Evolutionary conservation across 2,797 vertebrate genomes (phyloP).

Genomic region (Brotula barbata): DNA sequence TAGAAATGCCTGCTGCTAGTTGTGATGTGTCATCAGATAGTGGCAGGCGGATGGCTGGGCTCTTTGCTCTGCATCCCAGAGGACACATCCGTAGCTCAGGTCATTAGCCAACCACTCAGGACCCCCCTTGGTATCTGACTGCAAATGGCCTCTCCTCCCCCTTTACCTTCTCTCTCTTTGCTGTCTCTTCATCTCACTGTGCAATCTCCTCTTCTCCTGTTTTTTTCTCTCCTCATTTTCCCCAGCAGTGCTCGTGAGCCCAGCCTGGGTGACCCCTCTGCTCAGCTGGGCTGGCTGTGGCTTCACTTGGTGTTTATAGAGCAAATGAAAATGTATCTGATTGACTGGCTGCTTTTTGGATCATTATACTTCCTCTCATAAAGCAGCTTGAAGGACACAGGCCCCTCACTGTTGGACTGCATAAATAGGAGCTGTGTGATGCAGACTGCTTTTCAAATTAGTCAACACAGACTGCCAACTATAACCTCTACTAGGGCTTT

Average conservation of each 20-base stretch:
- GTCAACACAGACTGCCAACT: background rate
- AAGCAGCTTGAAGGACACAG: no score
- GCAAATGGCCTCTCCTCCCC: constrained; percentile 33
- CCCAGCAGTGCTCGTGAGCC: constrained; percentile 8
- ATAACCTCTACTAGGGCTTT: background rate
- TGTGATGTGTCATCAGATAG: constrained; percentile 71
- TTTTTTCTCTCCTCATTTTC: background rate
- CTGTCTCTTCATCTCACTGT: constrained; percentile 3
- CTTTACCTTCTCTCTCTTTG: background rate
- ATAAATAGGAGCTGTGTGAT: constrained; percentile 21
- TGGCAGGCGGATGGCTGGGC: constrained; percentile 33
- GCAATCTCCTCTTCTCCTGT: constrained; percentile 5
- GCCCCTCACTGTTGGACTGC: background rate
- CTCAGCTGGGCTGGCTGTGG: constrained; percentile 29
- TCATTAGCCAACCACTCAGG: constrained; percentile 58
- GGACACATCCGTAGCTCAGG: constrained; percentile 43
- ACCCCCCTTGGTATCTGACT: constrained; percentile 44
- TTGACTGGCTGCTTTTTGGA: constrained; percentile 11
- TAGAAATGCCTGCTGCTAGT: constrained; percentile 52
- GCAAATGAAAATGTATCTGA: constrained; percentile 20
- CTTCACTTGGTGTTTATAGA: constrained; percentile 22
- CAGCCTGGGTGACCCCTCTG: constrained; percentile 30
- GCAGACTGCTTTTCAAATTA: constrained; percentile 9
- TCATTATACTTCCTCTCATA: background rate
- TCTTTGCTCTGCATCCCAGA: constrained; percentile 54